Evolutionary conservation across 2,888 invertebrate species (phyloP).

Genomic region (Eretmocerus hayati): DNA sequence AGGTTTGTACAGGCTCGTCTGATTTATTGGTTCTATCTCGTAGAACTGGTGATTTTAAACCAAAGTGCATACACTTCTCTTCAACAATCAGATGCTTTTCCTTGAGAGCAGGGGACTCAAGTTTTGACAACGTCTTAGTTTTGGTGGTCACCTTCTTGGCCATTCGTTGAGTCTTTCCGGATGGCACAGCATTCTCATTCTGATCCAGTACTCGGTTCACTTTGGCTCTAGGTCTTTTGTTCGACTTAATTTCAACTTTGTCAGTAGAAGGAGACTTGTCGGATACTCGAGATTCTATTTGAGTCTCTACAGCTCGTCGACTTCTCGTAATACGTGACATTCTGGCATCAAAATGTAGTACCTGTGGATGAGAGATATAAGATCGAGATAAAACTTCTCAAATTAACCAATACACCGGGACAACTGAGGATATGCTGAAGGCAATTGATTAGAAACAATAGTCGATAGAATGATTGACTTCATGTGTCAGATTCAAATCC

Average conservation of each 20-base stretch:
- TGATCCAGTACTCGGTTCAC: not conserved
- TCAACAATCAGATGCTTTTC: not conserved
- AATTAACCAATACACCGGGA: no score
- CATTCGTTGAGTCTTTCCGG: not conserved
- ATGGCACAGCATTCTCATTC: conserved; percentile 10
- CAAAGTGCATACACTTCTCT: not conserved
- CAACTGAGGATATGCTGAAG: no score
- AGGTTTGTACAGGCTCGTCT: conserved; percentile 2
- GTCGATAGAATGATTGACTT: no score
- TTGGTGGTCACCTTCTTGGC: not conserved
- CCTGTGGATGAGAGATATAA: no score
- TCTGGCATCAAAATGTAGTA: not conserved
- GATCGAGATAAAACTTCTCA: no score
- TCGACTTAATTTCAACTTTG: no score
- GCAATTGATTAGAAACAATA: no score
- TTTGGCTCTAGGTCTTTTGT: no score
- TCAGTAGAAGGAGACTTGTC: no score
- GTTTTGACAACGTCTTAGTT: no score
- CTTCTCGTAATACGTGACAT: conserved; percentile 3
- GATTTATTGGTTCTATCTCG: conserved; percentile 16
- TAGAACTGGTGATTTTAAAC: conserved; percentile 15
- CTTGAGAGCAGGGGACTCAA: no score
- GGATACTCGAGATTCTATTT: not conserved
- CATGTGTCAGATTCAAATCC: no score
- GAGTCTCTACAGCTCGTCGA: not conserved